Evolutionary conservation across 2,113 vertebrate genomes (phyloP), one percentile per base, ranked within the genome.

Genomic region (Solea solea): DNA sequence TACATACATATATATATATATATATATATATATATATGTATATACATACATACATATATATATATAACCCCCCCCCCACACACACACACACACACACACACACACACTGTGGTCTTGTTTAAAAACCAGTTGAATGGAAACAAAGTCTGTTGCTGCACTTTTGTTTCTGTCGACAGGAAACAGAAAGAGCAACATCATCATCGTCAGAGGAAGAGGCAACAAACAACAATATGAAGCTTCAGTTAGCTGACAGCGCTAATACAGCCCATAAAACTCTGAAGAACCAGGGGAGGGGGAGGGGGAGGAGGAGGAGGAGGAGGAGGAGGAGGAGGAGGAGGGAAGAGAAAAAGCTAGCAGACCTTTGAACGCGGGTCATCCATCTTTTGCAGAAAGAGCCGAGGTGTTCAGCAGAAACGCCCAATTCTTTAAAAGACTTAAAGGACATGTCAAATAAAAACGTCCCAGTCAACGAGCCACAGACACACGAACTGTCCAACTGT

Each of bases 311-410:
- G 65, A n/a, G n/a, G n/a, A n/a, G n/a, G n/a, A n/a, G 44, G 57
- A 46, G 57, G 49, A 28, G 54, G 60, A 49, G 53, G 14, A 48
- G n/a, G 25, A 58, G 49, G 84, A 84, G 88, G 65, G 76, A 70
- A 41, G 71, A 16, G 57, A 69, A 73, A 85, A 85, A 66, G 49
- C 53, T 77, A 79, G 84, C 91, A 89, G 87, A 94, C 93, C 93
- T 94, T 90, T 94, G 91, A 56, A 82, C 89, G 57, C 91, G 90
- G 59, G 74, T 71, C 88, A 94, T 93, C 93, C 92, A 94, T 89
- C 93, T 90, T 78, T 92, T 93, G 87, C 90, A 94, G 77, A 94
- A 86, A 57, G 93, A 92, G 75, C 92, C 90, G 8, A 93, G 91
- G 76, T 89, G 91, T 86, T 93, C 91, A 1, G 92, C 91, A 67